Evolutionary conservation across 2,888 invertebrate species (phyloP), one percentile per base, ranked within the genome.

Genomic region (Cyclophora albipunctata): DNA sequence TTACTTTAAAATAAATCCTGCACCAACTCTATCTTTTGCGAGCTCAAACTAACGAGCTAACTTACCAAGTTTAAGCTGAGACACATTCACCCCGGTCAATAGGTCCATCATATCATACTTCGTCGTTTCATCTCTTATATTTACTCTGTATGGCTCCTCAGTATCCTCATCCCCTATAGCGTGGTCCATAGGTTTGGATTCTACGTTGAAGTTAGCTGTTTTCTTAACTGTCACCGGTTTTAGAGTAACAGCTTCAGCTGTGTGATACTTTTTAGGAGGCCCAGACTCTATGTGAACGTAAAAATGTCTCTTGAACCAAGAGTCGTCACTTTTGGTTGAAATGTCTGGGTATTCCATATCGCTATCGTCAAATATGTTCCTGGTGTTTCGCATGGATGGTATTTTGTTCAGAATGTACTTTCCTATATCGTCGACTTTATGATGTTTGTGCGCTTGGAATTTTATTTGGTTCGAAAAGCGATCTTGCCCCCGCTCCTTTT

Each of bases 401-500:
- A 86, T 63, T 64, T 84, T 86, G 37, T 75, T 67, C 2, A 85
- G 58, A 46, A 86, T 86, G 48, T 59, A 83, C 55, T 85, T 86
- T n/a, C 86, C 86, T 5, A 86, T 85, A 49, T 85, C 85, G 41
- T 86, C 79, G 3, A 86, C 85, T 7, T 65, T 80, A 44, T 86
- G 86, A 48, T 86, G 86, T 57, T 59, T 75, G 41, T 86, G 86
- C 2, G 86, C 86, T 64, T 86, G 84, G 51, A 84, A 86, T 42
- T 73, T 75, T 3, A 86, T 62, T 40, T 75, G 53, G 54, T 79
- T 71, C 0, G 86, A 86, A 57, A 78, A 86, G 5, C 81, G 81
- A 41, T 78, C 58, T 3, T 73, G 63, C 0, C 63, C 71, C 55
- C 73, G 69, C 0, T 78, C 71, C 50, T 71, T 74, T 63, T 82